phyloP scores from a whole-genome alignment of 2,797 vertebrate genomes.

The Erethizon dorsatum region DNA sequence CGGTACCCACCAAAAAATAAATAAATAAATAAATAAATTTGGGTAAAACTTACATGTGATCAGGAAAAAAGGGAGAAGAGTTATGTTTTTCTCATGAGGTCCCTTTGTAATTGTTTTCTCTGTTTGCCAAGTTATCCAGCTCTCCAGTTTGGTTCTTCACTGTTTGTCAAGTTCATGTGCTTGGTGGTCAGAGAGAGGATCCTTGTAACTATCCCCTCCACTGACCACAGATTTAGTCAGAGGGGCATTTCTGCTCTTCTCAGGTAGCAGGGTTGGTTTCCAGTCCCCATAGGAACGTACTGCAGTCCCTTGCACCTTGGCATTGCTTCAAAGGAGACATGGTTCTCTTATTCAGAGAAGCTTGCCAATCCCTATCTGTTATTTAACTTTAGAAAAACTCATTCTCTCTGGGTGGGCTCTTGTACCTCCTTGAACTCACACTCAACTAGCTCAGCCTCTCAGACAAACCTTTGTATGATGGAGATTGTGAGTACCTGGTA shows the following conservation, averaged over 20 bases:
- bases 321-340: not conserved
- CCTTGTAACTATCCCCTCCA: not conserved
- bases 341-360: conserved; percentile 3
- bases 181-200: not conserved
- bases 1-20: no score
- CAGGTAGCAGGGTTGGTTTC: not conserved
- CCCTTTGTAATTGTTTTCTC: not conserved
- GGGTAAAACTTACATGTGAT: not conserved
- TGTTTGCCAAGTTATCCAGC: not conserved
- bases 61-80: not conserved
- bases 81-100: not conserved
- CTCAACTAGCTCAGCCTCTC: not conserved
- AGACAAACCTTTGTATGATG: not conserved
- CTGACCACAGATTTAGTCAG: not conserved
- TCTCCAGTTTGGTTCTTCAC: not conserved
- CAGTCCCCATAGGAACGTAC: not conserved
- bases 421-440: not conserved
- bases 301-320: not conserved
- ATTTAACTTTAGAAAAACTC: not conserved
- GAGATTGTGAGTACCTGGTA: not conserved
- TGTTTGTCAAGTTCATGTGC: not conserved
- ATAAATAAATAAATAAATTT: not conserved
- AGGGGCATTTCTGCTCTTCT: not conserved
- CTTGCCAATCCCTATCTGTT: not conserved
- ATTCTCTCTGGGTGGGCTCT: not conserved